Percentiles rank a stretch among this genome's conserved stretches.
Evolutionary conservation across 2,797 vertebrate species (phyloP).

Genomic region (Protonibea diacanthus): DNA sequence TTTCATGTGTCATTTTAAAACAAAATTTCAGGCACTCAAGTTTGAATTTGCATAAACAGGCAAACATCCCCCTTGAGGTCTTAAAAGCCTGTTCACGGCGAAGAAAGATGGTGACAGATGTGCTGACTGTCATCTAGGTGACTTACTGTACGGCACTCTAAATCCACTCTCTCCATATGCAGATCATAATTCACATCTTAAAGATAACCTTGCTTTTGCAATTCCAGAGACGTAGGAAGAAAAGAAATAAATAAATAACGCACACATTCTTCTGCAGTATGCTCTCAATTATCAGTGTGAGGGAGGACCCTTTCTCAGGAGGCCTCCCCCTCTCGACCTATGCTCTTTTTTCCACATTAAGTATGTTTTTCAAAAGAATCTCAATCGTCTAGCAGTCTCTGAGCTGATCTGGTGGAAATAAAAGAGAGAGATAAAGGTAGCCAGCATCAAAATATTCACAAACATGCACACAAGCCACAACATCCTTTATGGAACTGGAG

Average conservation of each 20-base stretch:
- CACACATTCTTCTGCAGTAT: slow-evolving; percentile 63
- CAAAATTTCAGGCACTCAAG: background rate
- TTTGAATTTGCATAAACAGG: slow-evolving; percentile 17
- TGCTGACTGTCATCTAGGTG: slow-evolving; percentile 63
- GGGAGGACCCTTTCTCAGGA: slow-evolving; percentile 19
- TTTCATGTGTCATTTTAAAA: slow-evolving; percentile 17
- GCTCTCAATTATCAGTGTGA: slow-evolving; percentile 66
- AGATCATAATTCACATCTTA: slow-evolving; percentile 67
- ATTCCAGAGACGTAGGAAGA: slow-evolving; percentile 18
- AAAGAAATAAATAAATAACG: slow-evolving; percentile 26
- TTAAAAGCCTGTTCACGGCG: slow-evolving; percentile 15
- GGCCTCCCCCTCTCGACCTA: slow-evolving; percentile 21
- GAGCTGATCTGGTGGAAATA: background rate
- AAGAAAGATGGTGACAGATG: slow-evolving; percentile 42
- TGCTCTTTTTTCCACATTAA: slow-evolving; percentile 31
- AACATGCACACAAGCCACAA: background rate
- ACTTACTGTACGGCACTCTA: slow-evolving; percentile 41
- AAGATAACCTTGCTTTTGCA: slow-evolving; percentile 61
- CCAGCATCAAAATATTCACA: background rate
- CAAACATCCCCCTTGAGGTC: slow-evolving; percentile 8
- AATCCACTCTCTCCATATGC: slow-evolving; percentile 56
- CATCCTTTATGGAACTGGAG: slow-evolving; percentile 3
- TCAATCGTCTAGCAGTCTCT: slow-evolving; percentile 16
- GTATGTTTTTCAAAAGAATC: slow-evolving; percentile 31
- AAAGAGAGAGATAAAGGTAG: slow-evolving; percentile 2